Percentiles rank a stretch among this genome's conserved stretches.
Conservation (phyloP, 1,140 invertebrate species). For the Bombyx mori region DNA sequence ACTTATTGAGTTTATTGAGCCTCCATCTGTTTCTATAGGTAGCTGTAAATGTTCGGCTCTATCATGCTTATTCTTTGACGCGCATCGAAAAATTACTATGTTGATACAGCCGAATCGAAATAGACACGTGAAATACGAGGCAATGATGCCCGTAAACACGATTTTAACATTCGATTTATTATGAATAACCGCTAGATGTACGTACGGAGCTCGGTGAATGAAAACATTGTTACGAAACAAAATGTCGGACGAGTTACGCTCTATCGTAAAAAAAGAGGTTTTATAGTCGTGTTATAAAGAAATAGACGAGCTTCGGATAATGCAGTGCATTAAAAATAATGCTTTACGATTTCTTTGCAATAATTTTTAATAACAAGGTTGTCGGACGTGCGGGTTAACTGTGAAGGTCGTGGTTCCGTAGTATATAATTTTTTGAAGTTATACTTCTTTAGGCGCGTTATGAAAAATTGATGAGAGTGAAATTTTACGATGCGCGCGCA, state of each 20-base stretch:
- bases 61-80: conserved; percentile 1
- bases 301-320: conserved; percentile 16
- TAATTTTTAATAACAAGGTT: conserved; percentile 13
- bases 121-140: conserved; percentile 41
- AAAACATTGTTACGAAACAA: conserved; percentile 50
- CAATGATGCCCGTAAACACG: conserved; percentile 34
- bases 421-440: background rate
- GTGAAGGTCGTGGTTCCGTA: conserved; percentile 9
- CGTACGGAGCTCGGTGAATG: conserved; percentile 36
- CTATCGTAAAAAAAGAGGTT: conserved; percentile 39
- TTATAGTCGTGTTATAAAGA: conserved; percentile 41
- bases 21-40: too few species aligned
- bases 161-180: conserved; percentile 45
- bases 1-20: too few species aligned
- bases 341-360: conserved; percentile 18
- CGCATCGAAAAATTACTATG: background rate
- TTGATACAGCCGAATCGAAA: conserved; percentile 27
- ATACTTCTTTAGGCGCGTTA: too few species aligned
- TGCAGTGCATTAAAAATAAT: conserved; percentile 12
- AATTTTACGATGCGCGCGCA: too few species aligned
- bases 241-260: conserved; percentile 18
- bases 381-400: conserved; percentile 1
- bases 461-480: too few species aligned
- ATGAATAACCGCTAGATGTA: conserved; percentile 45
- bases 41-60: background rate